Evolutionary conservation across 2,113 vertebrate genomes (phyloP).

Genomic region (Plotosus lineatus): DNA sequence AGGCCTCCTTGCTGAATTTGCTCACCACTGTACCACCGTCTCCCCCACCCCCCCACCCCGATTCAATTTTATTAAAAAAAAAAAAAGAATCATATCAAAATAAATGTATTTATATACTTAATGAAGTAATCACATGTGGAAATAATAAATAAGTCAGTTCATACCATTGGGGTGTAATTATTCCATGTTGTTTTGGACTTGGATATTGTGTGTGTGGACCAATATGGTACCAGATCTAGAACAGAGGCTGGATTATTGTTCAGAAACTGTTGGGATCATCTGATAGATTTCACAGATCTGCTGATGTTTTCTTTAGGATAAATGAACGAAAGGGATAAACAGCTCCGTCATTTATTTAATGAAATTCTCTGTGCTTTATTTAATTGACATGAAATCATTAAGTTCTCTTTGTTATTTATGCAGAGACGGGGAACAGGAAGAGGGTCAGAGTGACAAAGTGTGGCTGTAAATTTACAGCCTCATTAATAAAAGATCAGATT

Average conservation of each 20-base stretch:
- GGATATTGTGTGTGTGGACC: too few relatives aligned
- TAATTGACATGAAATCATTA: not conserved
- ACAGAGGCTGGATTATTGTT: not conserved
- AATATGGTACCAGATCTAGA: too few relatives aligned
- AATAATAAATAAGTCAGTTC: too few relatives aligned
- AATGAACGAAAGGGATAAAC: not conserved
- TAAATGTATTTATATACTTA: too few relatives aligned
- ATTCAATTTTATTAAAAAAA: too few relatives aligned
- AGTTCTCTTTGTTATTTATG: slow-evolving; percentile 9
- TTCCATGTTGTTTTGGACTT: too few relatives aligned
- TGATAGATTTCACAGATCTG: not conserved
- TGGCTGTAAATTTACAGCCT: not conserved
- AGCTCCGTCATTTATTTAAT: not conserved
- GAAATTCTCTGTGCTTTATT: not conserved
- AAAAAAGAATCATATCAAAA: too few relatives aligned
- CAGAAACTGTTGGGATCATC: not conserved
- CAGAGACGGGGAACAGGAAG: not conserved
- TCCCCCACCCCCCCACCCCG: too few relatives aligned
- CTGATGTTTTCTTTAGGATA: not conserved
- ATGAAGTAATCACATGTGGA: too few relatives aligned
- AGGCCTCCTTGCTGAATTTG: too few relatives aligned
- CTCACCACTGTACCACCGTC: too few relatives aligned
- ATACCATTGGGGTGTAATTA: too few relatives aligned
- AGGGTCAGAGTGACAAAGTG: not conserved
- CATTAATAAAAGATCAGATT: slow-evolving; percentile 15